phyloP scores from a whole-genome alignment of 2,888 invertebrate species.

The Resseliella maxima region DNA sequence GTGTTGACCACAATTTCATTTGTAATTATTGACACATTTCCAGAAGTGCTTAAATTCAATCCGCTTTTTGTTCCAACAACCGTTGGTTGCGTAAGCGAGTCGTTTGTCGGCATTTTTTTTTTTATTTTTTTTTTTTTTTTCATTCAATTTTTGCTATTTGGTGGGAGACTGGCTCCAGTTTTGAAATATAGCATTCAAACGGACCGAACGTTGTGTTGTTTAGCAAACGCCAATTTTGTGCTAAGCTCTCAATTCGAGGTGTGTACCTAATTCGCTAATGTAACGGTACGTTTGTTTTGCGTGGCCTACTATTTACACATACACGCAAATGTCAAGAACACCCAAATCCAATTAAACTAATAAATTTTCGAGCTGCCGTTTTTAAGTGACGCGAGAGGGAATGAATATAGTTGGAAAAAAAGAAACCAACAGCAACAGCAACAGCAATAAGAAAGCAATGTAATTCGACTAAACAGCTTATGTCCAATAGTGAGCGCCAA shows the following conservation, averaged over 20 bases:
- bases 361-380: constrained; percentile 22
- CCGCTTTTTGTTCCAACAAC: not conserved
- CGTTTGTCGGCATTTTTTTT: not conserved
- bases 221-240: not conserved
- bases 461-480: constrained; percentile 11
- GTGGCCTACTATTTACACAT: constrained; percentile 54
- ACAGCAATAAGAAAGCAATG: not conserved
- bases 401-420: too few relatives aligned
- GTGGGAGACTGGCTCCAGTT: constrained; percentile 41
- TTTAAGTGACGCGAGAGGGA: not conserved
- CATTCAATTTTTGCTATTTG: not conserved
- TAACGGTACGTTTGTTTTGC: constrained; percentile 52
- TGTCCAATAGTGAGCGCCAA: constrained; percentile 42
- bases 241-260: constrained; percentile 7
- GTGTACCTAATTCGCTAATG: constrained; percentile 52
- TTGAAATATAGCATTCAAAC: not conserved
- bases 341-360: constrained; percentile 55
- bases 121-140: not conserved
- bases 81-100: not conserved
- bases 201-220: not conserved
- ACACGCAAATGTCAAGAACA: constrained; percentile 55
- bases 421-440: not conserved
- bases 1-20: not conserved
- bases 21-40: constrained; percentile 10
- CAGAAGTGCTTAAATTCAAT: not conserved